These are phyloP conservation scores for Orius insidiosus DNA, from an alignment of 1,140 invertebrate species.

Conservation along the genomic window DNA sequence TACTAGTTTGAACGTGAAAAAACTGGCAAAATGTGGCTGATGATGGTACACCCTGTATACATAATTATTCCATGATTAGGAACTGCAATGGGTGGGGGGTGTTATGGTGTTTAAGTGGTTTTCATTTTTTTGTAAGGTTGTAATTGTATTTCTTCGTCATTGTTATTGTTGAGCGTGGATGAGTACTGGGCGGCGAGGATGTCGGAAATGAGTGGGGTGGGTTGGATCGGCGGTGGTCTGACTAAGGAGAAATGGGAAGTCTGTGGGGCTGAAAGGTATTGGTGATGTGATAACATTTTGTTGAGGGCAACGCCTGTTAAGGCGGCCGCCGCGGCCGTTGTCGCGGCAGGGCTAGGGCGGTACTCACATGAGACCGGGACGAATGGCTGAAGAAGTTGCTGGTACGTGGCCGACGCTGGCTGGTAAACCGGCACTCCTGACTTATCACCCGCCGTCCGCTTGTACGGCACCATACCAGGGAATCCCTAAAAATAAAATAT, in stretches of 20 bases:
- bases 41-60: too few species aligned
- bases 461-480: constrained; percentile 85
- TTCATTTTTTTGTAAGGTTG: constrained; percentile 78
- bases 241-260: constrained; percentile 16
- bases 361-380: constrained; percentile 87
- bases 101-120: constrained; percentile 43
- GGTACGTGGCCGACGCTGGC: constrained; percentile 73
- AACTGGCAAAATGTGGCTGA: too few species aligned
- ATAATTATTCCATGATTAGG: constrained; percentile 3
- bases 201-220: constrained; percentile 21
- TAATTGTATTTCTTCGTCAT: constrained; percentile 45
- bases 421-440: constrained; percentile 90
- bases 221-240: constrained; percentile 25
- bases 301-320: constrained; percentile 35
- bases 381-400: constrained; percentile 90
- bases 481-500: constrained; percentile 49
- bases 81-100: constrained; percentile 6
- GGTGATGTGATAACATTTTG: constrained; percentile 24
- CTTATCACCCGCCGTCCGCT: constrained; percentile 85
- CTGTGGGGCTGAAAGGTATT: constrained; percentile 27
- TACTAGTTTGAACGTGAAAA: too few species aligned
- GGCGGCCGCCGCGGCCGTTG: constrained; percentile 15
- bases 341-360: constrained; percentile 32
- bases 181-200: constrained; percentile 17
- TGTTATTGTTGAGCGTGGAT: constrained; percentile 24